Base-by-base conservation (phyloP, 2,113 vertebrate genomes). In the Sialia sialis region DNA sequence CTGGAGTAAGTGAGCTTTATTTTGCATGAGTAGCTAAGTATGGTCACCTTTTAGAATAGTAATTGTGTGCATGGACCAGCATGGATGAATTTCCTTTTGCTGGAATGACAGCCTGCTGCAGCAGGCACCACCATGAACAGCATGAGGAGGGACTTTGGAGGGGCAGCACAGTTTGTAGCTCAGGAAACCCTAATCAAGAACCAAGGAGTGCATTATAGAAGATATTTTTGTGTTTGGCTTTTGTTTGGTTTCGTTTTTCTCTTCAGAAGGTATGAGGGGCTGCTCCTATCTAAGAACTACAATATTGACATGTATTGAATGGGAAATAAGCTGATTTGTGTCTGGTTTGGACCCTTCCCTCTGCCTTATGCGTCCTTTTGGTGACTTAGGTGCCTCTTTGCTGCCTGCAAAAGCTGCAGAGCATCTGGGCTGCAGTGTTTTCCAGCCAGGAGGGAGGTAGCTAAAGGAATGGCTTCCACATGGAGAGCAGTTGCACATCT, bases 11-110 rank as follows among this genome's bases (percentile, higher is more conserved):
- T 8, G 11, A 67, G n/a, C 51, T 41, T 86, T 70, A 30, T 64
- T 69, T 91, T 78, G 20, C 23, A 30, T 38, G 51, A 56, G 11
- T 43, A 51, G 18, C 6, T 22, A 18, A 18, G 3, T 27, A 9
- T 43, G 32, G 26, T 32, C 32, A 43, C 14, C 17, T 68, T 59
- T 44, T 36, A 27, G 27, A 36, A 9, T 0, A 0, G 21, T 32
- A 14, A 30, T 8, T 43, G 20, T 26, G 60, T 30, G 16, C 16
- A 4, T 49, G 43, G 55, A 36, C 8, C 25, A 43, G 36, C 18
- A 9, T 4, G 36, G 32, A 25, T 36, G 25, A 34, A 51, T 43
- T 43, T 51, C 32, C 21, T 51, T 59, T 17, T 51, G 5, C 26
- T 48, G 22, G 70, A 51, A 51, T 32, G 51, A 30, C 23, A 75